phyloP scores from a whole-genome alignment of 2,113 vertebrate genomes.

The Heterotis niloticus region DNA sequence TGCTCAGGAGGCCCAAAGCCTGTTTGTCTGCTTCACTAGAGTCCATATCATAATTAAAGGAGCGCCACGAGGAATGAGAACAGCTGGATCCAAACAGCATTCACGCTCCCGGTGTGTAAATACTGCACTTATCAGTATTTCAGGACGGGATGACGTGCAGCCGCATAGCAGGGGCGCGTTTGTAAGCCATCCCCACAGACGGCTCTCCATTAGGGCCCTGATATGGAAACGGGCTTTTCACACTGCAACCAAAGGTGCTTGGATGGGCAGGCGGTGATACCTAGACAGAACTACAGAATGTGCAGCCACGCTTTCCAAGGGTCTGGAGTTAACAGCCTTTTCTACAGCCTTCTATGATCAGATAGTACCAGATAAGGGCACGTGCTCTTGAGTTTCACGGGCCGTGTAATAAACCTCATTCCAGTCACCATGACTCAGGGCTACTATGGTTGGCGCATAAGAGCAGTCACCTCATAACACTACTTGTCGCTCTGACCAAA shows the following conservation, averaged over 20 bases:
- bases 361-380: too few species aligned
- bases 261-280: not conserved
- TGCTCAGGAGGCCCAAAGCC: not conserved
- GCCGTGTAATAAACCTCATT: too few species aligned
- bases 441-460: too few species aligned
- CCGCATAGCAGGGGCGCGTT: constrained; percentile 20
- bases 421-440: too few species aligned
- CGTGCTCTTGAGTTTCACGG: too few species aligned
- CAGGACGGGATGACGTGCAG: constrained; percentile 40
- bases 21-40: not conserved
- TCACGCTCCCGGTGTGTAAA: constrained; percentile 33
- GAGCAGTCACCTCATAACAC: too few species aligned
- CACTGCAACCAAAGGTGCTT: not conserved
- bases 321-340: not conserved
- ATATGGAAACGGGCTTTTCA: constrained; percentile 12
- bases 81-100: constrained; percentile 31
- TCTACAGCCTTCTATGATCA: too few species aligned
- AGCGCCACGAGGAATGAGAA: constrained; percentile 40
- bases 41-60: constrained; percentile 36
- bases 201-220: not conserved
- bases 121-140: constrained; percentile 45
- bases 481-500: too few species aligned
- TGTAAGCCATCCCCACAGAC: constrained; percentile 46
- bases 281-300: too few species aligned
- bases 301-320: too few species aligned